phyloP scores from a whole-genome alignment of 2,797 vertebrate species.

The Lepus townsendii region DNA sequence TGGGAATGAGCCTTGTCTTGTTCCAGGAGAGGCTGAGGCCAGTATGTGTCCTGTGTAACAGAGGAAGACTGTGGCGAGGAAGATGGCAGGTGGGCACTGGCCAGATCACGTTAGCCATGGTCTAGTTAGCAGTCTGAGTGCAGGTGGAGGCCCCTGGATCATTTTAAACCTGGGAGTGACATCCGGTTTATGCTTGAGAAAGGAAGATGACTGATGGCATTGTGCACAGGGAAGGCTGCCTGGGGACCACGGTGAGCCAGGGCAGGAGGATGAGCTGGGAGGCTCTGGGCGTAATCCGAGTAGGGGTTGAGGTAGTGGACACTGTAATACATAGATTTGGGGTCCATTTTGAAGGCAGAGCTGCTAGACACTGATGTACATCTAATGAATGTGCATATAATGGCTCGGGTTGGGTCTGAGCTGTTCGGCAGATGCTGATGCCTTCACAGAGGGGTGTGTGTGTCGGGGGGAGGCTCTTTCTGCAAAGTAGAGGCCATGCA shows the following conservation, averaged over 20 bases:
- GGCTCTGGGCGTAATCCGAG: neutral
- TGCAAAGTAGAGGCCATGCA: neutral
- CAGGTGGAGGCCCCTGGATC: neutral
- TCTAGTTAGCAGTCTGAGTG: neutral
- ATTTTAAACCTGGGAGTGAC: neutral
- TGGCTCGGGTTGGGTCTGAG: neutral
- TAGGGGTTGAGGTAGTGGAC: neutral
- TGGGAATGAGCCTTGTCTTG: neutral
- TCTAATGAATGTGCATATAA: neutral
- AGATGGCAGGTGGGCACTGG: neutral
- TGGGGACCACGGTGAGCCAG: neutral
- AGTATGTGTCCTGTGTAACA: neutral
- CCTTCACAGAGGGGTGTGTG: rapidly evolving
- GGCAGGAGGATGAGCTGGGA: neutral
- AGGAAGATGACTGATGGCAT: neutral
- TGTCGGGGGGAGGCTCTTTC: neutral
- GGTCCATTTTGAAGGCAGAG: neutral
- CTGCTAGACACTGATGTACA: neutral
- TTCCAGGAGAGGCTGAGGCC: neutral
- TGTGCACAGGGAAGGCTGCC: neutral
- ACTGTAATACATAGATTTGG: neutral
- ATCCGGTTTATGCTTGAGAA: neutral
- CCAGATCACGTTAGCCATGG: neutral
- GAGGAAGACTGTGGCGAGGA: neutral
- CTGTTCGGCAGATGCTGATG: no score